Evolutionary conservation across 2,888 invertebrate genomes (phyloP).

Genomic region (Palloptera scutellata): DNA sequence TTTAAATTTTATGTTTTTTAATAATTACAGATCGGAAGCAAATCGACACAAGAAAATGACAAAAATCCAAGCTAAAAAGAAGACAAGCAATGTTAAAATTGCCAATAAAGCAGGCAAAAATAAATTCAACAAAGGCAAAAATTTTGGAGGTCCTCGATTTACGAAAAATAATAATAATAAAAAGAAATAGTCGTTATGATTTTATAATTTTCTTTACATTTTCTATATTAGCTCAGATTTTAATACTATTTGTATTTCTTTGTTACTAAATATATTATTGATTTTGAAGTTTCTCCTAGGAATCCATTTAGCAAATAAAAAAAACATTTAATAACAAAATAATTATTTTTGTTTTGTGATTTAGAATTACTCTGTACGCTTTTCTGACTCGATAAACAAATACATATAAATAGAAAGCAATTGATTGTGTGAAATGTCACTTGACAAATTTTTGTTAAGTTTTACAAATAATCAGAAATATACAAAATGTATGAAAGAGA

Average conservation of each 20-base stretch:
- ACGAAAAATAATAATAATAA: constrained; percentile 55
- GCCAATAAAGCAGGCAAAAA: constrained; percentile 64
- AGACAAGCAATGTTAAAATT: constrained; percentile 60
- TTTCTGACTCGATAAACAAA: no score
- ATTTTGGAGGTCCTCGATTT: constrained; percentile 60
- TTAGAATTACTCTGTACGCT: no score
- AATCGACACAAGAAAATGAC: constrained; percentile 61
- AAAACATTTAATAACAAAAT: no score
- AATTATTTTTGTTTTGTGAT: no score
- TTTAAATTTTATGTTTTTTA: not conserved
- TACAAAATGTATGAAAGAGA: no score
- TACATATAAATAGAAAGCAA: no score
- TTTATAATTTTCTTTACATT: constrained; percentile 20
- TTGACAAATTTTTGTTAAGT: no score
- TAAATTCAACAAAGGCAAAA: constrained; percentile 64
- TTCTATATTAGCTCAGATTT: not conserved
- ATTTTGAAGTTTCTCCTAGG: no score
- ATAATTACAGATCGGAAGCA: constrained; percentile 56
- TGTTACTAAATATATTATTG: no score
- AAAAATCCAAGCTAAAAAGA: constrained; percentile 58
- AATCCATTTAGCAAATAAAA: no score
- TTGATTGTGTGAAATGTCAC: no score
- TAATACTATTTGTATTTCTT: not conserved
- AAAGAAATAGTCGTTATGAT: not conserved
- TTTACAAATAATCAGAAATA: no score